A percentile compares a stretch with the other conserved stretches of the same genome.
These are phyloP conservation scores for Neuroscelio doddi DNA, from an alignment of 2,888 invertebrate genomes.

Conservation along the genomic window DNA sequence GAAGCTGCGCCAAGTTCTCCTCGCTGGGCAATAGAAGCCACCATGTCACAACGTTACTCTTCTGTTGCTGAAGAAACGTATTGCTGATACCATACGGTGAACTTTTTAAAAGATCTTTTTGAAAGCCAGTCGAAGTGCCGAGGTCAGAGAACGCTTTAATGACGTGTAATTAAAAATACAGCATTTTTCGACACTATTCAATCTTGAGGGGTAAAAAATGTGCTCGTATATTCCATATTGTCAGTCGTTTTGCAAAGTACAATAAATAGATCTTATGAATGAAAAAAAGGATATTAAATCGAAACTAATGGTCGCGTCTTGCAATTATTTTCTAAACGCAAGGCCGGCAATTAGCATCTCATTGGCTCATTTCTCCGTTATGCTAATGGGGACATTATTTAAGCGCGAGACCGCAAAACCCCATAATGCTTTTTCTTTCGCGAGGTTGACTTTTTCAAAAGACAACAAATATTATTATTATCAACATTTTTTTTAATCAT, in stretches of 20 bases:
- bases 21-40: constrained; percentile 32
- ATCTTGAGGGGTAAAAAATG: too few species aligned
- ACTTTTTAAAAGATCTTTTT: too few species aligned
- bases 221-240: too few species aligned
- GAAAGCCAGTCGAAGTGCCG: constrained; percentile 27
- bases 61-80: constrained; percentile 30
- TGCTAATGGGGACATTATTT: constrained; percentile 21
- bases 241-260: too few species aligned
- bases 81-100: background rate
- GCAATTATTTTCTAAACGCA: constrained; percentile 63
- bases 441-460: constrained; percentile 1
- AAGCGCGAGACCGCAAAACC: constrained; percentile 11
- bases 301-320: constrained; percentile 48
- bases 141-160: constrained; percentile 34
- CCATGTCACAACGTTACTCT: constrained; percentile 28
- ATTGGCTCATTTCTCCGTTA: constrained; percentile 43
- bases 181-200: too few species aligned
- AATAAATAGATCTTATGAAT: too few species aligned
- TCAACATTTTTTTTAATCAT: background rate
- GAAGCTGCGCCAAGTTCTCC: constrained; percentile 62
- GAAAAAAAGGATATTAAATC: too few species aligned
- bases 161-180: constrained; percentile 25
- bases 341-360: constrained; percentile 69
- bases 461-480: background rate
- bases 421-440: constrained; percentile 31